A percentile compares a stretch with the other conserved stretches of the same genome.
Evolutionary conservation across 1,140 invertebrate species (phyloP).

Genomic region (Diuraphis noxia): DNA sequence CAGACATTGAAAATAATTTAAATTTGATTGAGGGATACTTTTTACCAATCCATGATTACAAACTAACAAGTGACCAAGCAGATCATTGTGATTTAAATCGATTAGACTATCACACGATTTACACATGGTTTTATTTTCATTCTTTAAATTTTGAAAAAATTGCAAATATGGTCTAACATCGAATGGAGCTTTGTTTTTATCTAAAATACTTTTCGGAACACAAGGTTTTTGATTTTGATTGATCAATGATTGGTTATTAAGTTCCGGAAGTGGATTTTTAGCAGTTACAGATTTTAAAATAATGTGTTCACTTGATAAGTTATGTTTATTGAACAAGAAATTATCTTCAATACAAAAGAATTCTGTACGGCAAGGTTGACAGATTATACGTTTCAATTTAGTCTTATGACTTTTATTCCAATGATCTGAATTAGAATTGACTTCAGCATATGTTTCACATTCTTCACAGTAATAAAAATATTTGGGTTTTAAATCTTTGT

Average conservation of each 20-base stretch:
- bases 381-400: slow-evolving; percentile 22
- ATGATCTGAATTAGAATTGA: slow-evolving; percentile 26
- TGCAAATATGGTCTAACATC: slow-evolving; percentile 18
- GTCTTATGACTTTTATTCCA: slow-evolving; percentile 43
- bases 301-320: slow-evolving; percentile 38
- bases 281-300: not conserved
- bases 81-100: not conserved
- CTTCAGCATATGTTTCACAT: slow-evolving; percentile 39
- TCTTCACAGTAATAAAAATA: slow-evolving; percentile 41
- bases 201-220: not conserved
- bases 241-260: not conserved
- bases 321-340: slow-evolving; percentile 10
- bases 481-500: slow-evolving; percentile 16
- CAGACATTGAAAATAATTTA: slow-evolving; percentile 10
- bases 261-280: not conserved
- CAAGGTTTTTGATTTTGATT: not conserved
- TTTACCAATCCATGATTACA: not conserved
- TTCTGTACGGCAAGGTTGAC: slow-evolving; percentile 33
- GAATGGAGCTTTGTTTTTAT: not conserved
- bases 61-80: slow-evolving; percentile 9
- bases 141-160: not conserved
- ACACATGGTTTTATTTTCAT: slow-evolving; percentile 15
- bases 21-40: not conserved
- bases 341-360: slow-evolving; percentile 38
- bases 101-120: not conserved